Evolutionary conservation across 2,888 invertebrate species (phyloP).

Genomic region (Drosophila imparisetae): DNA sequence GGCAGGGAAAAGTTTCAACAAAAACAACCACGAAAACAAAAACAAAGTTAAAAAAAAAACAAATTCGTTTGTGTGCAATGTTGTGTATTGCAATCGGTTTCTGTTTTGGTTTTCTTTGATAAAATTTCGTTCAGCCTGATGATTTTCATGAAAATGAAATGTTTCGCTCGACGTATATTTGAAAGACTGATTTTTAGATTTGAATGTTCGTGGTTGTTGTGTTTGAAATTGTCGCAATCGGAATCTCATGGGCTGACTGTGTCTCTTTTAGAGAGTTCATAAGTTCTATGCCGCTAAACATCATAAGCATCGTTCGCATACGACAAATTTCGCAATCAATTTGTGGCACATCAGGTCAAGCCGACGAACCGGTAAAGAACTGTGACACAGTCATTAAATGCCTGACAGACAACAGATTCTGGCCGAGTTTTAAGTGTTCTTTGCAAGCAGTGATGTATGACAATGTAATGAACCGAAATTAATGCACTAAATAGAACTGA

Average conservation of each 20-base stretch:
- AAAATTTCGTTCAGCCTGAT: constrained; percentile 73
- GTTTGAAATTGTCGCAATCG: constrained; percentile 39
- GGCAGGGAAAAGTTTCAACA: constrained; percentile 61
- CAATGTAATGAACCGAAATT: constrained; percentile 79
- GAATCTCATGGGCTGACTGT: constrained; percentile 4
- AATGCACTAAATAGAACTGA: constrained; percentile 69
- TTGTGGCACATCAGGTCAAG: constrained; percentile 72
- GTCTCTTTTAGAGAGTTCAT: constrained; percentile 24
- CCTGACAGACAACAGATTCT: constrained; percentile 10
- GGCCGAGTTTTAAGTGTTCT: constrained; percentile 38
- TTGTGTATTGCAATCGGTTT: constrained; percentile 59
- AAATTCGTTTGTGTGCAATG: constrained; percentile 37
- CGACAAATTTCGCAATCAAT: constrained; percentile 75
- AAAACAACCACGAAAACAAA: constrained; percentile 11
- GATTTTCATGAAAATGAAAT: constrained; percentile 77
- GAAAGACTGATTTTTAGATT: constrained; percentile 57
- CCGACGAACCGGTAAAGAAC: constrained; percentile 62
- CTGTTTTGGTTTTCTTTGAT: constrained; percentile 68
- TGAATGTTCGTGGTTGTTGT: constrained; percentile 30
- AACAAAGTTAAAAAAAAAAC: constrained; percentile 62
- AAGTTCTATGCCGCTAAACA: constrained; percentile 72
- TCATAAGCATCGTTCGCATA: constrained; percentile 51
- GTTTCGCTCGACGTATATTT: constrained; percentile 67
- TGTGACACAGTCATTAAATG: constrained; percentile 72
- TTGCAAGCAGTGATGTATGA: constrained; percentile 76